Conservation (phyloP, 2,797 vertebrate species). For the Gallinago nigripennis region DNA sequence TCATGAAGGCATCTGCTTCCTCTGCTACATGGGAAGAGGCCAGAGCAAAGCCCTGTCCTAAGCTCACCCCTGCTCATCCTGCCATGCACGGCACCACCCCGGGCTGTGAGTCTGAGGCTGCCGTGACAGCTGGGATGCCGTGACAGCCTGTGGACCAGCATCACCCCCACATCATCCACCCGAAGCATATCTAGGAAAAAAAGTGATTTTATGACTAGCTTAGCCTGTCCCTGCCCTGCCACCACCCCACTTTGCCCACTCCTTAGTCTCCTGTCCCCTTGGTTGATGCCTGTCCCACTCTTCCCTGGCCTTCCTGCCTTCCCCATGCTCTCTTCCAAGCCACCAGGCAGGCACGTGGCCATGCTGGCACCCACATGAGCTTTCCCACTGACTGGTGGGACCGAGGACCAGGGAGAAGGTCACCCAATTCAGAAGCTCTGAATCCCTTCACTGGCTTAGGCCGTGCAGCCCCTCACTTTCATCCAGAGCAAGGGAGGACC, state of each 20-base stretch:
- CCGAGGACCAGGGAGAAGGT: background rate
- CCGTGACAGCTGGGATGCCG: background rate
- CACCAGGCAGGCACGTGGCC: fast-evolving
- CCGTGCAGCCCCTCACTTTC: background rate
- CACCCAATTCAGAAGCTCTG: background rate
- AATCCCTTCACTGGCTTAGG: background rate
- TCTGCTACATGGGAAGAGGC: background rate
- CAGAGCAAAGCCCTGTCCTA: background rate
- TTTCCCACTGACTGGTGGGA: background rate
- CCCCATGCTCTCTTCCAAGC: background rate
- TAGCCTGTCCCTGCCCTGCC: background rate
- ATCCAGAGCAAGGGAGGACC: background rate
- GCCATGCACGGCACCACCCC: background rate
- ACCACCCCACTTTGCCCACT: background rate
- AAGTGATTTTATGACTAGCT: background rate
- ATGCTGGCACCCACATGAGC: background rate
- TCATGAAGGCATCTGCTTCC: background rate
- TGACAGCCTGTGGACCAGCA: background rate
- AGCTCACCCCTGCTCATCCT: fast-evolving
- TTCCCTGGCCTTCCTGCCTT: background rate
- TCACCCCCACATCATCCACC: background rate
- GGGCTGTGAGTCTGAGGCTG: background rate
- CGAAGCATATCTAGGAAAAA: background rate
- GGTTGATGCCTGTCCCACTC: background rate
- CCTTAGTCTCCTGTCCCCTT: background rate